phyloP scores from a whole-genome alignment of 2,888 invertebrate genomes.

The Hoplodrina blanda region DNA sequence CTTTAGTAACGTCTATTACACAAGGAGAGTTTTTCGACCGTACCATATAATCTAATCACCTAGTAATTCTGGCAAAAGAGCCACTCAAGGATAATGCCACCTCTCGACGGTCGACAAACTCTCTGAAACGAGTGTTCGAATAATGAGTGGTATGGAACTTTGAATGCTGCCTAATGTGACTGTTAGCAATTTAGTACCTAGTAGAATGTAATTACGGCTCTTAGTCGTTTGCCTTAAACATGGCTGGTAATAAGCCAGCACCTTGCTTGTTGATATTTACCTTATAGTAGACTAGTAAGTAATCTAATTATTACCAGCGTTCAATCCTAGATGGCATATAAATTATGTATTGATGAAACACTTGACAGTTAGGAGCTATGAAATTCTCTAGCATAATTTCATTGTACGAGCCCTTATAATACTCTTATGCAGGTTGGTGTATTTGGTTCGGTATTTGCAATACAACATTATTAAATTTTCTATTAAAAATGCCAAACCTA shows the following conservation, averaged over 20 bases:
- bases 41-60: too few species aligned
- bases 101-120: too few species aligned
- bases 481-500: too few species aligned
- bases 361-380: not conserved
- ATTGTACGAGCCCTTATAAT: too few species aligned
- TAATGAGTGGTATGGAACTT: too few species aligned
- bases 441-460: too few species aligned
- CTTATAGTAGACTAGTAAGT: constrained; percentile 2
- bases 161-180: not conserved
- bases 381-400: not conserved
- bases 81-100: too few species aligned
- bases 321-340: not conserved
- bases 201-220: constrained; percentile 18
- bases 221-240: constrained; percentile 33
- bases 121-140: too few species aligned
- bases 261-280: constrained; percentile 17
- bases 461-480: too few species aligned
- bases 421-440: too few species aligned
- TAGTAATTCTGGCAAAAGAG: too few species aligned
- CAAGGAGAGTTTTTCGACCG: too few species aligned
- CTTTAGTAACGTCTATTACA: not conserved
- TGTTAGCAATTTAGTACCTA: constrained; percentile 20
- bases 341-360: not conserved
- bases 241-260: constrained; percentile 9
- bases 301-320: constrained; percentile 9